Base-by-base conservation (phyloP, 2,888 invertebrate genomes). In the Lasioglossum villosulum region DNA sequence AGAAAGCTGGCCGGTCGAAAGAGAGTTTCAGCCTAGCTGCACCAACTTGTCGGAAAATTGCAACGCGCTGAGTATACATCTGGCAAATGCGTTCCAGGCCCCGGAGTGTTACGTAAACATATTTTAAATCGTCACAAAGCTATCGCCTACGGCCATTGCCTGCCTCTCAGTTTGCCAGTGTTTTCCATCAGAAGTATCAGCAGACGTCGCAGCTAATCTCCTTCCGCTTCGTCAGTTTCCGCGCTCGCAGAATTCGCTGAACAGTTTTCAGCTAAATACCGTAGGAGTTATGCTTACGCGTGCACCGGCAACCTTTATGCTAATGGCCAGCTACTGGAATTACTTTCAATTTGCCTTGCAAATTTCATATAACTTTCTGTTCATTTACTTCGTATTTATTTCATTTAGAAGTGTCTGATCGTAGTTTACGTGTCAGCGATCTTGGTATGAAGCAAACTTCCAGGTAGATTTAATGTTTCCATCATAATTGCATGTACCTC, bases 11-110 rank as follows among this genome's bases (percentile, higher is more conserved):
- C 30, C 30, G 16, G 63, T 30, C 63, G 30, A 30, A 59, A n/a
- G 34, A 34, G 76, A 74, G 77, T 83, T 80, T 71, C 42, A 39
- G 76, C 74, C 70, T 39, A 45, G 19, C 27, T 16, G n/a, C 48
- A n/a, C 37, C 78, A 78, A 63, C 75, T 73, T 48, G 48, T 37
- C 66, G 56, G 74, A 74, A 84, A 82, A 78, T 86, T 71, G 68
- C 63, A 39, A 34, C 48, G 16, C 14, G 37, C 42, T 39, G 84
- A 68, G 78, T 70, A 71, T 66, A n/a, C 72, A 66, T 75, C 52
- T 19, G 48, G 3, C 23, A 39, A 19, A n/a, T 48, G 59, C 45
- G 59, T 56, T 48, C n/a, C 8, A 30, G 56, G 45, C 27, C 0
- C 27, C 5, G 27, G 52, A 12, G 23, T 45, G 48, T 68, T 37